A percentile compares a stretch with the other conserved stretches of the same genome.
Evolutionary conservation across 2,113 vertebrate species (phyloP).

Genomic region (Eptesicus fuscus): DNA sequence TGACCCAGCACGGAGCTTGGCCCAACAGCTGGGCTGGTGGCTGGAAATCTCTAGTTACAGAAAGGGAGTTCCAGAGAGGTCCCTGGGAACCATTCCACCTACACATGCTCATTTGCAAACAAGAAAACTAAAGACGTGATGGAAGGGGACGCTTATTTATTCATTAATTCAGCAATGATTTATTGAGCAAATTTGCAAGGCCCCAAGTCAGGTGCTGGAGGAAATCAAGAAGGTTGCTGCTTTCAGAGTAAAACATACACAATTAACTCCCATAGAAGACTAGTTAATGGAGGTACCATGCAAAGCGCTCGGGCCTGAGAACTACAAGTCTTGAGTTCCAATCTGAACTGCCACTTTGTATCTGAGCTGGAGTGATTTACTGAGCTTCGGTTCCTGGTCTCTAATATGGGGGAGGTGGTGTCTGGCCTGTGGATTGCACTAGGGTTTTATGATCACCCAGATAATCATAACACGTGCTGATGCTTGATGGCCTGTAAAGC

Average conservation of each 20-base stretch:
- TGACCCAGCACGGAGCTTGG: not conserved
- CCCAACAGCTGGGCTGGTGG: not conserved
- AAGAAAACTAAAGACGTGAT: not conserved
- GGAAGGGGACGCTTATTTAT: not conserved
- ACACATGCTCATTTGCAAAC: not conserved
- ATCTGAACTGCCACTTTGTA: not conserved
- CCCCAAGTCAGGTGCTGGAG: not conserved
- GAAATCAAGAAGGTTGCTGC: not conserved
- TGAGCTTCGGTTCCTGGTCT: not conserved
- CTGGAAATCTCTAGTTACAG: not conserved
- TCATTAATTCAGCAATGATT: constrained; percentile 3
- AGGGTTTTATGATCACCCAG: constrained; percentile 33
- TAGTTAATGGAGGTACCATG: not conserved
- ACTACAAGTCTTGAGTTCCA: not conserved
- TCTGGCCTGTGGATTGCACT: not conserved
- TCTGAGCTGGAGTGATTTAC: not conserved
- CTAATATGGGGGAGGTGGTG: not conserved
- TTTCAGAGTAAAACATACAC: not conserved
- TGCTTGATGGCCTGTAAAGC: constrained; percentile 41
- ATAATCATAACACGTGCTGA: not conserved
- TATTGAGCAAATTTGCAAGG: not conserved
- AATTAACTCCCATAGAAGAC: not conserved
- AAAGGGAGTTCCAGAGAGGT: not conserved
- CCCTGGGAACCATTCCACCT: not conserved
- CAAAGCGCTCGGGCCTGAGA: not conserved